A percentile compares a stretch with the other conserved stretches of the same genome.
These are phyloP conservation scores for Aspidiotus destructor DNA, from an alignment of 2,888 invertebrate genomes.

Conservation along the genomic window DNA sequence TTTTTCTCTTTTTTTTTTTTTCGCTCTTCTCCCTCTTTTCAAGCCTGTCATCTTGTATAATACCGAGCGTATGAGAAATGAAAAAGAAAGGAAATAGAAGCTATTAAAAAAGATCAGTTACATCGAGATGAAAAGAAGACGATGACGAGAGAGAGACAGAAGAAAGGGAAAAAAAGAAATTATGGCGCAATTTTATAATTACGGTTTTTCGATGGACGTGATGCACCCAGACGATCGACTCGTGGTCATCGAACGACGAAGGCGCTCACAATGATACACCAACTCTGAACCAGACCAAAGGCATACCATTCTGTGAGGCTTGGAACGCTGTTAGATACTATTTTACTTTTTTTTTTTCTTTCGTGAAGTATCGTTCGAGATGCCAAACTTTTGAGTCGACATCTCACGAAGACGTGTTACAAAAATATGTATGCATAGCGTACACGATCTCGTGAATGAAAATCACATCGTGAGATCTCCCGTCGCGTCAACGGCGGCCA, in stretches of 20 bases:
- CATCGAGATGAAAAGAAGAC: constrained; percentile 1
- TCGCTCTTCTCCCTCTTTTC: constrained; percentile 1
- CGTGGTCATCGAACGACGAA: neutral
- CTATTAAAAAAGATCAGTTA: neutral
- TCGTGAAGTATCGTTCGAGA: neutral
- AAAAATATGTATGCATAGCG: neutral
- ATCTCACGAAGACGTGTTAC: neutral
- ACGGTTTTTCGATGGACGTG: neutral
- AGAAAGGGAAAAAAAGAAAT: no score
- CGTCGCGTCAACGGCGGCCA: constrained; percentile 24
- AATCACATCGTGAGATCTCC: constrained; percentile 30
- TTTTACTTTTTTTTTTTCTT: neutral
- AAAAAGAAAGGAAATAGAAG: neutral
- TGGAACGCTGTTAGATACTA: neutral
- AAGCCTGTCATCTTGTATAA: neutral
- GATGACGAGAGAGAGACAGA: neutral
- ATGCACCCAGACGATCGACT: no score
- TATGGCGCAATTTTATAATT: constrained; percentile 2
- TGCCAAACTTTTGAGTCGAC: neutral
- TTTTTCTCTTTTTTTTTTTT: neutral
- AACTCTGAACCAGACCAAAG: neutral
- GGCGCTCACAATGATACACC: no score
- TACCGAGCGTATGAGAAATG: neutral
- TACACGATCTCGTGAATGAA: constrained; percentile 29
- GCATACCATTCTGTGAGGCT: neutral